Evolutionary conservation across 2,113 vertebrate genomes (phyloP).

Genomic region (Solea senegalensis): DNA sequence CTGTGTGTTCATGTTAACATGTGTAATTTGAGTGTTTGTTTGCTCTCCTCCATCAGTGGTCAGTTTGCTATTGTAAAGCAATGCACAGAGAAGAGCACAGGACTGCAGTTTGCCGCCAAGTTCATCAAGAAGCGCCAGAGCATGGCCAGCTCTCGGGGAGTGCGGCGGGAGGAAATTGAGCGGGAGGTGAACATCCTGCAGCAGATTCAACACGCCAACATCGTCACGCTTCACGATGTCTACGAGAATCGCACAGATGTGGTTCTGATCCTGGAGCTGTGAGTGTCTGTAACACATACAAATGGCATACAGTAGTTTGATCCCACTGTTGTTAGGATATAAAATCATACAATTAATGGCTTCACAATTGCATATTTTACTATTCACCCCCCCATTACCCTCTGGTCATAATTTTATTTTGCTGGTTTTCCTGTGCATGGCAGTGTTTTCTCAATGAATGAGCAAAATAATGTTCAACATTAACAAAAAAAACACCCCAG

Average conservation of each 20-base stretch:
- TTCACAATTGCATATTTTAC: too few relatives aligned
- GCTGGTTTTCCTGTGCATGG: too few relatives aligned
- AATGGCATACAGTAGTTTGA: too few relatives aligned
- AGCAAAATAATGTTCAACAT: too few relatives aligned
- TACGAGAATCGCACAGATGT: slow-evolving; percentile 96
- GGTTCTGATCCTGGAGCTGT: slow-evolving; percentile 97
- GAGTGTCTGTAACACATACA: slow-evolving; percentile 64
- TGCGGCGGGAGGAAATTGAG: slow-evolving; percentile 91
- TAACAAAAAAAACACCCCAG: too few relatives aligned
- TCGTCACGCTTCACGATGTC: slow-evolving; percentile 91
- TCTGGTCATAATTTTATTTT: too few relatives aligned
- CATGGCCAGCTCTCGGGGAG: slow-evolving; percentile 89
- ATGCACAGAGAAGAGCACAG: slow-evolving; percentile 87
- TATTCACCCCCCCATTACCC: too few relatives aligned
- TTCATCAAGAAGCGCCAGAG: slow-evolving; percentile 97
- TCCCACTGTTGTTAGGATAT: too few relatives aligned
- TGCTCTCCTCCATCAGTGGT: slow-evolving; percentile 80
- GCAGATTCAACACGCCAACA: slow-evolving; percentile 89
- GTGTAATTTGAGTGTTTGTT: not conserved
- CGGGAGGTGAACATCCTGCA: slow-evolving; percentile 92
- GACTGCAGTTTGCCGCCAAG: slow-evolving; percentile 89
- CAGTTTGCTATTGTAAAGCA: slow-evolving; percentile 97
- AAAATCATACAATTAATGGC: too few relatives aligned
- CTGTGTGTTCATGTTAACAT: too few relatives aligned
- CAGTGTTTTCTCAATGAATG: too few relatives aligned